A percentile compares a stretch with the other conserved stretches of the same genome.
phyloP scores from a whole-genome alignment of 1,140 invertebrate genomes.

The Atta cephalotes region DNA sequence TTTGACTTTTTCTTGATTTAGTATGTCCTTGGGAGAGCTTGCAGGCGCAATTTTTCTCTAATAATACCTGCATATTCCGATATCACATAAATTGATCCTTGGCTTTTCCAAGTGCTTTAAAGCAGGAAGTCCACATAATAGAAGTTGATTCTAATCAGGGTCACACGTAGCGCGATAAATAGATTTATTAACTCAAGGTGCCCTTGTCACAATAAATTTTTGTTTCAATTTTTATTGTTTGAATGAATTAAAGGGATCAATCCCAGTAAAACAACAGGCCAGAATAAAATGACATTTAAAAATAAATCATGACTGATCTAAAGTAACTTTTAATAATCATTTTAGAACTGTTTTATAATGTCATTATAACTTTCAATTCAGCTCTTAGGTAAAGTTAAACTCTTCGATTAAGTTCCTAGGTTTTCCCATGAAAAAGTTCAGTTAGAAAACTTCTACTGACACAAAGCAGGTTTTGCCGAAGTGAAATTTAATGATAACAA shows the following conservation, averaged over 20 bases:
- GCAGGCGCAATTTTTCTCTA: background rate
- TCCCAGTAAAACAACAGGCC: too few relatives aligned
- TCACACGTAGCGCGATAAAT: background rate
- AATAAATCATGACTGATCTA: too few relatives aligned
- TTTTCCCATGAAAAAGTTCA: too few relatives aligned
- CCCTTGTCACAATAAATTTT: background rate
- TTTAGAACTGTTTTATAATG: too few relatives aligned
- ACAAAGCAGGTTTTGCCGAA: too few relatives aligned
- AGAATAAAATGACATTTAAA: too few relatives aligned
- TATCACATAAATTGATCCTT: conserved; percentile 14
- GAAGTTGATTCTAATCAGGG: background rate
- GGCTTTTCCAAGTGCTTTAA: background rate
- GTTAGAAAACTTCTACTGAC: background rate
- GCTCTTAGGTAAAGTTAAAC: too few relatives aligned
- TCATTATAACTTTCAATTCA: too few relatives aligned
- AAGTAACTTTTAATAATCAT: too few relatives aligned
- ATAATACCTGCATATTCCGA: conserved; percentile 8
- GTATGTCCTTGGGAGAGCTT: background rate
- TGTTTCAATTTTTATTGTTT: background rate
- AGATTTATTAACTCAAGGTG: background rate
- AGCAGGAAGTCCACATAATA: conserved; percentile 36
- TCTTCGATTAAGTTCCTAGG: too few relatives aligned
- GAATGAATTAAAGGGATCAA: background rate
- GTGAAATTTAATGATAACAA: background rate
- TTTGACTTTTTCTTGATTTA: too few relatives aligned